Evolutionary conservation across 2,888 invertebrate species (phyloP).

Genomic region (Carpatolechia fugitivella): DNA sequence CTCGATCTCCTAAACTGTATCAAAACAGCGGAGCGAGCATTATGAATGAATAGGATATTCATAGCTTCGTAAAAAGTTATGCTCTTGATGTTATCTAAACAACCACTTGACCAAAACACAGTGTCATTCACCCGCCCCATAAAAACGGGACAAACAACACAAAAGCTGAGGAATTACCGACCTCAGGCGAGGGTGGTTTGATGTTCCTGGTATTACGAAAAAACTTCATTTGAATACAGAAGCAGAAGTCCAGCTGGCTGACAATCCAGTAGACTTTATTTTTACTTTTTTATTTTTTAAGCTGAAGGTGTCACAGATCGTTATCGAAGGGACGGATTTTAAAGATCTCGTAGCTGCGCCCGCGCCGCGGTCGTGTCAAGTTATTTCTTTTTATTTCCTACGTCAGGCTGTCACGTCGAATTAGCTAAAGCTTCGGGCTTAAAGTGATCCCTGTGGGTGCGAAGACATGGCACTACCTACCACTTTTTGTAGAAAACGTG

Average conservation of each 20-base stretch:
- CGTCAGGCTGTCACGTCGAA: conserved; percentile 73
- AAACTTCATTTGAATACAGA: conserved; percentile 74
- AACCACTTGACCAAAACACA: conserved; percentile 42
- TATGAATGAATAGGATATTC: background rate
- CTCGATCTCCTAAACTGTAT: background rate
- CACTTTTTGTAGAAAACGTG: conserved; percentile 23
- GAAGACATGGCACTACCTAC: conserved; percentile 29
- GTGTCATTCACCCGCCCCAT: conserved; percentile 45
- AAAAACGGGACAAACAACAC: conserved; percentile 29
- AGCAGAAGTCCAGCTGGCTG: conserved; percentile 45
- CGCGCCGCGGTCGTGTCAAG: conserved; percentile 65
- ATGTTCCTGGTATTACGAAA: conserved; percentile 56
- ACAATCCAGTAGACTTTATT: conserved; percentile 30
- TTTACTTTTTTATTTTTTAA: conserved; percentile 44
- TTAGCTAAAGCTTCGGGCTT: conserved; percentile 70
- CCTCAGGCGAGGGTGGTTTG: conserved; percentile 14
- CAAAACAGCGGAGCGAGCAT: background rate
- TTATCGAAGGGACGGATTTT: conserved; percentile 69
- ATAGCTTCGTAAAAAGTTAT: background rate
- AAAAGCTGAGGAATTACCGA: conserved; percentile 25
- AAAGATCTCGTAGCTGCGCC: conserved; percentile 69
- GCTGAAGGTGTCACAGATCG: conserved; percentile 72
- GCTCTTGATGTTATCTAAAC: conserved; percentile 35
- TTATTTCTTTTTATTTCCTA: conserved; percentile 47
- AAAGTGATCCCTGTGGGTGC: conserved; percentile 58